Percentiles rank a stretch among this genome's conserved stretches.
Conservation (phyloP, 2,797 vertebrate genomes). For the Heteromormyrus szaboi region DNA sequence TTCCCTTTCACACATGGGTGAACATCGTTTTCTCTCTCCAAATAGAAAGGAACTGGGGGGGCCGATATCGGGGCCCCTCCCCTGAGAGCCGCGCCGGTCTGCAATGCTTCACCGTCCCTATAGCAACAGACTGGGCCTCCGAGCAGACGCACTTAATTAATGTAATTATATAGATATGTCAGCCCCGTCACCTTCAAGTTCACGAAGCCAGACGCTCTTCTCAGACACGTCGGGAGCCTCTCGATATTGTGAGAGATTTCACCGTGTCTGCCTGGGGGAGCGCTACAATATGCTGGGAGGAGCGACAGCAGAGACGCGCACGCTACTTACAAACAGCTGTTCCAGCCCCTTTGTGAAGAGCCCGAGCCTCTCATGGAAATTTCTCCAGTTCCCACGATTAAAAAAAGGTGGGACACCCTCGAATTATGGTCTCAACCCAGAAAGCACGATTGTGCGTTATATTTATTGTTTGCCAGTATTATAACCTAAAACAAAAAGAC, state of each 20-base stretch:
- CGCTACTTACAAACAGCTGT: slow-evolving; percentile 16
- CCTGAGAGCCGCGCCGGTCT: slow-evolving; percentile 67
- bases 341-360: slow-evolving; percentile 6
- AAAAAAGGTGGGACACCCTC: neutral
- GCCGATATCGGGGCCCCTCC: slow-evolving; percentile 67
- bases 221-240: slow-evolving; percentile 57
- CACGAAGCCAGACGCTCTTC: slow-evolving; percentile 51
- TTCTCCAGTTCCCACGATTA: slow-evolving; percentile 16
- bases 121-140: slow-evolving; percentile 64
- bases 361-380: slow-evolving; percentile 15
- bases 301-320: neutral
- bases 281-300: slow-evolving; percentile 6
- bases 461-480: slow-evolving; percentile 9
- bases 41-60: slow-evolving; percentile 55
- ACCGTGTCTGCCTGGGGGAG: slow-evolving; percentile 14
- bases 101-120: slow-evolving; percentile 55
- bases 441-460: slow-evolving; percentile 4
- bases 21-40: slow-evolving; percentile 57
- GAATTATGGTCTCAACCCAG: slow-evolving; percentile 1
- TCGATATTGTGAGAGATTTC: slow-evolving; percentile 46
- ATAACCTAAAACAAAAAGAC: slow-evolving; percentile 1
- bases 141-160: slow-evolving; percentile 42
- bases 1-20: slow-evolving; percentile 42
- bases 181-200: slow-evolving; percentile 56
- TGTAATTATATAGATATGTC: slow-evolving; percentile 33